Conservation (phyloP, 2,888 invertebrate genomes). For the Oscheius onirici region DNA sequence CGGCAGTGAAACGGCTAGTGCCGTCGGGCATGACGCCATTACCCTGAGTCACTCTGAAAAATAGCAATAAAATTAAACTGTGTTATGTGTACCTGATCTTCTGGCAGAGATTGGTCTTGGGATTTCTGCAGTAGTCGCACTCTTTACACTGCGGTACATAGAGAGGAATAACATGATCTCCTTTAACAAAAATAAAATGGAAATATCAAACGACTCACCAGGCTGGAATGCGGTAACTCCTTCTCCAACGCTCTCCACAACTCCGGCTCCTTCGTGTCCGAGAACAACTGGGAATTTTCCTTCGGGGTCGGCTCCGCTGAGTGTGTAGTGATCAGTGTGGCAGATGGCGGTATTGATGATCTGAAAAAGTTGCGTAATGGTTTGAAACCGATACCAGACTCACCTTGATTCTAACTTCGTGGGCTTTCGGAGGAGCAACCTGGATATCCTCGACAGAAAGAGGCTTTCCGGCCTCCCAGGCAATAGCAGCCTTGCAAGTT, state of each 20-base stretch:
- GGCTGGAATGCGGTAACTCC: slow-evolving; percentile 86
- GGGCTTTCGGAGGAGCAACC: slow-evolving; percentile 90
- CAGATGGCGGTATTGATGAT: slow-evolving; percentile 85
- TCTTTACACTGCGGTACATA: slow-evolving; percentile 95
- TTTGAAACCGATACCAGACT: not conserved
- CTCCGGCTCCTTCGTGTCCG: slow-evolving; percentile 92
- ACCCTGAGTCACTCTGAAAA: slow-evolving; percentile 76
- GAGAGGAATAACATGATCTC: slow-evolving; percentile 94
- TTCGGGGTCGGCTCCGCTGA: slow-evolving; percentile 84
- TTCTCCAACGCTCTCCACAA: slow-evolving; percentile 95
- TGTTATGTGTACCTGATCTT: slow-evolving; percentile 82
- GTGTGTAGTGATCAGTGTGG: slow-evolving; percentile 87
- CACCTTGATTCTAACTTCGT: slow-evolving; percentile 81
- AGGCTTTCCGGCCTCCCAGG: slow-evolving; percentile 92
- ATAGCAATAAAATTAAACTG: not conserved
- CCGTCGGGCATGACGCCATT: slow-evolving; percentile 92
- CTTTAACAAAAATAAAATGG: slow-evolving; percentile 66
- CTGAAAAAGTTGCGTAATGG: slow-evolving; percentile 73
- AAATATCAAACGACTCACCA: slow-evolving; percentile 75
- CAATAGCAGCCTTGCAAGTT: slow-evolving; percentile 91
- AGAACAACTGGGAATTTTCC: slow-evolving; percentile 90
- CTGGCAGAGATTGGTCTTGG: slow-evolving; percentile 95
- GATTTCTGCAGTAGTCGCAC: slow-evolving; percentile 93
- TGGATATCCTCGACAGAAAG: slow-evolving; percentile 88
- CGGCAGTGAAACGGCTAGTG: slow-evolving; percentile 81